Evolutionary conservation across 1,140 invertebrate genomes (phyloP).

Genomic region (Caenorhabditis inopinata): DNA sequence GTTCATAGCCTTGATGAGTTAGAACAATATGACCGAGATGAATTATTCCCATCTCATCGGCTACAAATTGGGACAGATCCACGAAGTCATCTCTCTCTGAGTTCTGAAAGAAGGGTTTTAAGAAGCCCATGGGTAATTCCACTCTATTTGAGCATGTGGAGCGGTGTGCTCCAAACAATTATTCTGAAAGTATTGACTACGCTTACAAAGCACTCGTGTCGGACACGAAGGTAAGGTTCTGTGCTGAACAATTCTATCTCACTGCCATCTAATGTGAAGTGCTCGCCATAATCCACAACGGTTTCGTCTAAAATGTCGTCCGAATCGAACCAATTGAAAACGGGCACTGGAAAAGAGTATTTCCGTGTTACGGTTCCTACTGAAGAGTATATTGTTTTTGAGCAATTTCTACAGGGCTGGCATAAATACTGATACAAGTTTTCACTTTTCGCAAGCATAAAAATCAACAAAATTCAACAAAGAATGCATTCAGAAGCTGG

Average conservation of each 20-base stretch:
- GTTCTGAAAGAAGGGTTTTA: background rate
- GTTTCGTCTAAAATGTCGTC: background rate
- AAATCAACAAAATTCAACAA: no score
- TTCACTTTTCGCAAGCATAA: no score
- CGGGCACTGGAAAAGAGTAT: background rate
- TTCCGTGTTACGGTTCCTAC: no score
- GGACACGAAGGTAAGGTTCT: background rate
- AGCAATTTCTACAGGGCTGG: no score
- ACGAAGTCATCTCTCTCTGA: background rate
- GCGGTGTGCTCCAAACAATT: no score
- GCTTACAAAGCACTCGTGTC: slow-evolving; percentile 9
- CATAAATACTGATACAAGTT: no score
- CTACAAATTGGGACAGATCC: background rate
- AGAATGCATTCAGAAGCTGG: no score
- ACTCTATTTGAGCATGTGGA: no score
- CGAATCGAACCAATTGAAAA: background rate
- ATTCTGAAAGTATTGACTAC: background rate
- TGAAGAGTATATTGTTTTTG: no score
- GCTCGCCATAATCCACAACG: slow-evolving; percentile 4
- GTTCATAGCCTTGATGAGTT: background rate
- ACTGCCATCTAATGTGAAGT: slow-evolving; percentile 17
- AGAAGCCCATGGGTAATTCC: no score
- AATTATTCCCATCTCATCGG: background rate
- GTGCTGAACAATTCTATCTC: background rate
- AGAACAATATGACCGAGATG: slow-evolving; percentile 13